Evolutionary conservation across 2,113 vertebrate species (phyloP), one percentile per base, ranked within the genome.

Genomic region (Dicrurus megarhynchus): DNA sequence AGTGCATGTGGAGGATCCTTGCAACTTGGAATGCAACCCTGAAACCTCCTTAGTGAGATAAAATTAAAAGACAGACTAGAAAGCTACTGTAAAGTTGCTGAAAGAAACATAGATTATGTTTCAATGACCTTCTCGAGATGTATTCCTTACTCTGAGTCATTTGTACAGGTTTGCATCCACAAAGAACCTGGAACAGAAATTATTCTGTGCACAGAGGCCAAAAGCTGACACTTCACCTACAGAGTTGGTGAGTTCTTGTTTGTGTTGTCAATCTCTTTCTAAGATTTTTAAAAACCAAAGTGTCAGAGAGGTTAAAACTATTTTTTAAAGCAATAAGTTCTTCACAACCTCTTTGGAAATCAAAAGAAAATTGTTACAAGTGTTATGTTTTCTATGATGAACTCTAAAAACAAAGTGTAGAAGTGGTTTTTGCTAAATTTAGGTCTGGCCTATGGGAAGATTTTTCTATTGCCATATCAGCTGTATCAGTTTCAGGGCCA

Each of bases 271-370:
- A 56, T 86, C 50, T 90, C 69, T 67, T 87, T 56, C 59, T 73
- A 59, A 79, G 83, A 21, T 59, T 91, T 96, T 87, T 65, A 39
- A 95, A 95, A 95, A 24, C 55, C 6, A 3, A 89, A 69, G 76
- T 86, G 89, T 85, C 95, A 95, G 65, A 69, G 69, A 94, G 91
- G 93, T 95, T 95, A 91, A 95, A 95, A 75, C 61, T 80, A 76
- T 65, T 92, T 95, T 91, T 92, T 85, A 79, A 94, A 95, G 90
- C 55, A 57, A 21, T 79, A 77, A 95, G 27, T 60, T 95, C 87
- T 92, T 91, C 65, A 42, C 76, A 84, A 82, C 73, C 67, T 89
- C 87, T 77, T 95, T 90, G 50, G 74, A 96, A 96, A 90, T 64
- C 70, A 77, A 93, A 91, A 93, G 76, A 81, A 92, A 94, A 96